Evolutionary conservation across 1,140 invertebrate genomes (phyloP), one percentile per base, ranked within the genome.

Genomic region (Armadillidium nasatum): DNA sequence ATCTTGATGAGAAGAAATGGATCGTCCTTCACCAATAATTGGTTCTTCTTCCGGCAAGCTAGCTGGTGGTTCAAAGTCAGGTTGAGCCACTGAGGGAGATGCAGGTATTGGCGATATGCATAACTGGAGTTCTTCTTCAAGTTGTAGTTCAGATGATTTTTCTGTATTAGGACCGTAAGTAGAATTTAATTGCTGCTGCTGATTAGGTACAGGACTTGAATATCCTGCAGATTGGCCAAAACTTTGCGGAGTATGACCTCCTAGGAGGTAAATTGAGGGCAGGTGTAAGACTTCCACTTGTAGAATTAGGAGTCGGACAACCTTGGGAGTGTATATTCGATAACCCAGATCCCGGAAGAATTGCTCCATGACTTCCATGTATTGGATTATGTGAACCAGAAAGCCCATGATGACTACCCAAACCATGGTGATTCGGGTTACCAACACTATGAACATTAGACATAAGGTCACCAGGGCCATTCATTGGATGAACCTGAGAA

Each of bases 61-160:
- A 15, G 87, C 87, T 0, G 91, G 90, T 44, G 90, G 91, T 82
- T 93, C 91, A 83, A 92, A 93, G 84, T 92, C 91, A 7, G 91
- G 89, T 77, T 91, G 90, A 45, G 89, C 89, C 80, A 91, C 86
- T 67, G 77, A 71, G 21, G 79, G 81, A 43, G 81, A 79, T 22
- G 76, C 73, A 44, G 76, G 79, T 70, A 79, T 78, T 21, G 78
- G 78, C 46, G 76, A 73, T 15, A 81, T 73, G 21, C 79, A 66
- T 66, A 79, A 66, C 15, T 78, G 76, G 44, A 76, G 80, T 13
- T 81, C 80, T 44, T 81, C 80, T 44, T 79, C 78, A 73, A 79
- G 73, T 76, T 81, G 78, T 74, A 80, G 75, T 73, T 82, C 45
- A 90, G 89, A 9, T 89, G 91, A 60, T 88, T 88, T 44, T 89